Base-by-base conservation (phyloP, 2,797 vertebrate species). In the Sebastes iracundus region DNA sequence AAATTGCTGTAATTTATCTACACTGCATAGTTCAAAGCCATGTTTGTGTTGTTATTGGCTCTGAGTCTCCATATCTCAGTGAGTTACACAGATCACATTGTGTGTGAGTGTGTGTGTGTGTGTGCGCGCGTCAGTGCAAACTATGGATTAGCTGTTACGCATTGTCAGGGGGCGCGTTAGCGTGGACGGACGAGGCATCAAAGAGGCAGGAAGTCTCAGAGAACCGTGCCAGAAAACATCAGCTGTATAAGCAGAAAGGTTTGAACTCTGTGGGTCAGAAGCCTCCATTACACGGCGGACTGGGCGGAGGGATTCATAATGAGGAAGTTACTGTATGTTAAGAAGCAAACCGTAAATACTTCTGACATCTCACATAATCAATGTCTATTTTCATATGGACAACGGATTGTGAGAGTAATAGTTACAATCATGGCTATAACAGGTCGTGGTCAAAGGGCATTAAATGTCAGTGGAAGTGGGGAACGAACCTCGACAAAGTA, bases 241-340 rank as follows among this genome's bases (percentile, higher is more conserved):
- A 95, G 94, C 93, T 95, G 94, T 94, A 91, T 80, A 94, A 95
- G 93, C 92, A 94, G 81, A 92, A 86, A 87, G 83, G 89, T 89
- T 84, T 93, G 89, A 94, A 93, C 90, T 91, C 87, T 91, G 72
- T 2, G 69, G 94, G 94, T 95, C 93, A 94, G 87, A 90, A 92
- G 88, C 91, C 91, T 92, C 88, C 85, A 88, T 86, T 90, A 89
- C 90, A 88, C 12, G 38, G 66, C 58, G 81, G 82, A 82, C 81
- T 16, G 66, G 61, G 88, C 82, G 62, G 79, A 87, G 81, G 80
- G 85, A 85, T 60, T 76, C 77, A 71, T 92, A 93, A 93, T 90
- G 90, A 94, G 80, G 42, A 75, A 77, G 82, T 90, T 88, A 89
- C 90, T 90, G 87, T 88, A 91, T 28, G 77, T 75, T 80, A 74